These are phyloP conservation scores for Paelopatides confundens DNA, from an alignment of 53 echinoderm and acorn worm species.

Conservation along the genomic window DNA sequence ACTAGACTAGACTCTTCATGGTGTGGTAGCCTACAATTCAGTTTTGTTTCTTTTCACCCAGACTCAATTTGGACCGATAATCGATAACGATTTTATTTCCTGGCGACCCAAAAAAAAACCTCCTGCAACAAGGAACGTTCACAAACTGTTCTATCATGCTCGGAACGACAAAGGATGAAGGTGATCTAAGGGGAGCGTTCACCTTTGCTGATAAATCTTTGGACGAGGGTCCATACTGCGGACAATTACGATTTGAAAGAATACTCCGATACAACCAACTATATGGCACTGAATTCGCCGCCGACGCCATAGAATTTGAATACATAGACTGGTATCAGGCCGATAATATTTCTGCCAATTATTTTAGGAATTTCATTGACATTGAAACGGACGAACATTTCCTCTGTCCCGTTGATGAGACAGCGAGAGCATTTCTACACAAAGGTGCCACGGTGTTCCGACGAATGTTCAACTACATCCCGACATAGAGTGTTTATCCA, in stretches of 20 bases:
- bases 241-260: constrained; percentile 35
- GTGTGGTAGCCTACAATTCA: too few species aligned
- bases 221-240: constrained; percentile 30
- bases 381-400: constrained; percentile 76
- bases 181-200: constrained; percentile 48
- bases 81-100: constrained; percentile 62
- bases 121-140: constrained; percentile 48
- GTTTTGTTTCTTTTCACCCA: background rate
- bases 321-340: constrained; percentile 72
- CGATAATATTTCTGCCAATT: constrained; percentile 68
- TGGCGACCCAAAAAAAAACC: constrained; percentile 35
- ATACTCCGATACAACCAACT: constrained; percentile 45
- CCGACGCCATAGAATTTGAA: constrained; percentile 63
- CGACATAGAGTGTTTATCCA: constrained; percentile 61
- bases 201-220: constrained; percentile 39
- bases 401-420: constrained; percentile 59
- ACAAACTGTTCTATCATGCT: constrained; percentile 66
- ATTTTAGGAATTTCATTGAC: constrained; percentile 66
- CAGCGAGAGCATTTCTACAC: constrained; percentile 54
- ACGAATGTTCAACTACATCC: constrained; percentile 65
- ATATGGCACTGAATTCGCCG: constrained; percentile 58
- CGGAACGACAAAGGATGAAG: constrained; percentile 67
- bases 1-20: too few species aligned
- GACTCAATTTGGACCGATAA: constrained; percentile 46
- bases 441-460: constrained; percentile 57